These are phyloP conservation scores for Epinotia ramella DNA, from an alignment of 2,888 invertebrate species.

Conservation along the genomic window DNA sequence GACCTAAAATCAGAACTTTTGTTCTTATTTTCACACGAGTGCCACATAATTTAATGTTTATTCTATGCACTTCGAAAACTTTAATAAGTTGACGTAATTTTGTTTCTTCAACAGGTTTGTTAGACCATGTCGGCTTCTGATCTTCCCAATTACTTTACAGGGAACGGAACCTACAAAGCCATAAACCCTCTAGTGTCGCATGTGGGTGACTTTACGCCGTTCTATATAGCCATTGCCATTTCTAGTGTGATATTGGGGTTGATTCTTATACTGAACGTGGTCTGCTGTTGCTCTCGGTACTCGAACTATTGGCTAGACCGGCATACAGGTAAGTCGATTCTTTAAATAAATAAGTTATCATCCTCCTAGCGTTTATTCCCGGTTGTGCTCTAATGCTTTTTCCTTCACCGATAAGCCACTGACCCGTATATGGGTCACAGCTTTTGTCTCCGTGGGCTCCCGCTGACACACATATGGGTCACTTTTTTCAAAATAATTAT, in stretches of 20 bases:
- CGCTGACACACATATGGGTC: too few relatives aligned
- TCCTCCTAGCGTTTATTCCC: not conserved
- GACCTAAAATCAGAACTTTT: constrained; percentile 29
- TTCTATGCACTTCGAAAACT: not conserved
- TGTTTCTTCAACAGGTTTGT: constrained; percentile 75
- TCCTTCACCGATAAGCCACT: too few relatives aligned
- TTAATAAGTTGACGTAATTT: constrained; percentile 45
- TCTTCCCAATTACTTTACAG: constrained; percentile 76
- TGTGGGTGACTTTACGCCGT: constrained; percentile 91
- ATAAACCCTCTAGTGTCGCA: constrained; percentile 68
- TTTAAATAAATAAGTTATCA: constrained; percentile 44
- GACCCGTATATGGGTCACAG: too few relatives aligned
- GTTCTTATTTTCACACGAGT: constrained; percentile 5
- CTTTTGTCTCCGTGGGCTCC: too few relatives aligned
- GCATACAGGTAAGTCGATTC: constrained; percentile 87
- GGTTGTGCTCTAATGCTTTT: too few relatives aligned
- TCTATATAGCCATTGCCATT: constrained; percentile 93
- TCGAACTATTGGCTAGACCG: constrained; percentile 93
- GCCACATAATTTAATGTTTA: not conserved
- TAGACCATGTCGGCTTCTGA: constrained; percentile 77
- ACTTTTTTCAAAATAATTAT: too few relatives aligned
- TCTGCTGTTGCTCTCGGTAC: constrained; percentile 92
- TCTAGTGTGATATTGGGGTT: constrained; percentile 89
- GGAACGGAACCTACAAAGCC: constrained; percentile 72
- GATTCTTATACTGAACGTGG: constrained; percentile 90